Percentiles rank a stretch among this genome's conserved stretches.
phyloP scores from a whole-genome alignment of 2,113 vertebrate genomes.

The Monarcha castaneiventris region DNA sequence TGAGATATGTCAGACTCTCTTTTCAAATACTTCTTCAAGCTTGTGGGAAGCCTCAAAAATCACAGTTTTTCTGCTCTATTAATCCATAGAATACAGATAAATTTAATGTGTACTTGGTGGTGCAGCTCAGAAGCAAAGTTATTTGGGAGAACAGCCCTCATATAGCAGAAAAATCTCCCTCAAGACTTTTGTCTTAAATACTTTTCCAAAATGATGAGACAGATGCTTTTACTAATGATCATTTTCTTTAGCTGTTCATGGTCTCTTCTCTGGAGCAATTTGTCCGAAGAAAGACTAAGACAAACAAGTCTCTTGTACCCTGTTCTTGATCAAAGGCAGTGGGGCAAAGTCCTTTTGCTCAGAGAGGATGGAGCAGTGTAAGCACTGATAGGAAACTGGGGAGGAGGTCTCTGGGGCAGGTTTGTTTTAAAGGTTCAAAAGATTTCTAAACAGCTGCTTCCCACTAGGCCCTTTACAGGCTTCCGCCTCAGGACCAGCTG shows the following conservation, averaged over 20 bases:
- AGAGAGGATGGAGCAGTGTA: neutral
- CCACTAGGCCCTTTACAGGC: neutral
- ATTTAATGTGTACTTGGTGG: neutral
- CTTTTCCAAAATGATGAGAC: neutral
- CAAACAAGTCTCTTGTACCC: neutral
- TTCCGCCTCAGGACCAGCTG: neutral
- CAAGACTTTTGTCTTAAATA: neutral
- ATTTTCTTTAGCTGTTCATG: neutral
- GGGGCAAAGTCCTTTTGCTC: neutral
- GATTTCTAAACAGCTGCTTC: neutral
- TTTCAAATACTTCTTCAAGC: neutral
- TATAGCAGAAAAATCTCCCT: neutral
- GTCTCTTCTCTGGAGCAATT: neutral
- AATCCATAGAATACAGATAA: neutral
- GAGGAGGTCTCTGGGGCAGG: neutral
- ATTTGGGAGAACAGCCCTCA: neutral
- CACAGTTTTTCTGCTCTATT: neutral
- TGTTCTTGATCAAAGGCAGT: neutral
- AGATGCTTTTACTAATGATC: neutral
- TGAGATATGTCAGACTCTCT: neutral
- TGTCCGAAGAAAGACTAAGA: neutral
- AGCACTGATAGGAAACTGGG: fast-evolving
- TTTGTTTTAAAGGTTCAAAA: neutral
- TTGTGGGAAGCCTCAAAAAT: neutral
- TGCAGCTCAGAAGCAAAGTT: neutral